These are phyloP conservation scores for Therioaphis trifolii DNA, from an alignment of 2,888 invertebrate species.

Conservation along the genomic window DNA sequence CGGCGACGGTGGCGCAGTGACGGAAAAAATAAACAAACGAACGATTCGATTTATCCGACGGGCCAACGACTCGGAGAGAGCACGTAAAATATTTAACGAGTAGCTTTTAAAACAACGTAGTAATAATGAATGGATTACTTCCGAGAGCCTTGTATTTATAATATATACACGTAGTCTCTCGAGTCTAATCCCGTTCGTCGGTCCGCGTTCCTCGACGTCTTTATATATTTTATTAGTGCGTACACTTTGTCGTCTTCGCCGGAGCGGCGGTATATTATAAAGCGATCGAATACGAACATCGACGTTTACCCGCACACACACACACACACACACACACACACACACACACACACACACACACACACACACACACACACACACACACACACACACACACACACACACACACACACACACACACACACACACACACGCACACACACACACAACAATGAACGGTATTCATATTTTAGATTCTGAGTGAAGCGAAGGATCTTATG, in stretches of 20 bases:
- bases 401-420: no score
- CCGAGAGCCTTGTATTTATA: not conserved
- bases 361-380: no score
- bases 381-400: no score
- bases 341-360: no score
- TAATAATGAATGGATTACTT: slow-evolving; percentile 54
- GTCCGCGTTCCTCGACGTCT: not conserved
- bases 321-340: no score
- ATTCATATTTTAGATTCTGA: no score
- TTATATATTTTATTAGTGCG: slow-evolving; percentile 11
- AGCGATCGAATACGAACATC: not conserved
- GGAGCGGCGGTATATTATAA: not conserved
- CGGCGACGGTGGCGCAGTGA: no score
- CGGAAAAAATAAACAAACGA: not conserved
- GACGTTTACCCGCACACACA: not conserved
- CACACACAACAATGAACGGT: no score
- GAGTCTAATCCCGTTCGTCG: slow-evolving; percentile 18
- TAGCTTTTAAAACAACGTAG: slow-evolving; percentile 48
- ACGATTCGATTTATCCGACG: slow-evolving; percentile 16
- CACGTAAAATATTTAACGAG: slow-evolving; percentile 37
- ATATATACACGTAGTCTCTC: not conserved
- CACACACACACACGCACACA: no score
- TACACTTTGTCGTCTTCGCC: not conserved
- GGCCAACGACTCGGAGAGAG: not conserved
- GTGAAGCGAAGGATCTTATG: no score